Percentiles rank a stretch among this genome's conserved stretches.
Evolutionary conservation across 2,797 vertebrate species (phyloP).

Genomic region (Chromis chromis): DNA sequence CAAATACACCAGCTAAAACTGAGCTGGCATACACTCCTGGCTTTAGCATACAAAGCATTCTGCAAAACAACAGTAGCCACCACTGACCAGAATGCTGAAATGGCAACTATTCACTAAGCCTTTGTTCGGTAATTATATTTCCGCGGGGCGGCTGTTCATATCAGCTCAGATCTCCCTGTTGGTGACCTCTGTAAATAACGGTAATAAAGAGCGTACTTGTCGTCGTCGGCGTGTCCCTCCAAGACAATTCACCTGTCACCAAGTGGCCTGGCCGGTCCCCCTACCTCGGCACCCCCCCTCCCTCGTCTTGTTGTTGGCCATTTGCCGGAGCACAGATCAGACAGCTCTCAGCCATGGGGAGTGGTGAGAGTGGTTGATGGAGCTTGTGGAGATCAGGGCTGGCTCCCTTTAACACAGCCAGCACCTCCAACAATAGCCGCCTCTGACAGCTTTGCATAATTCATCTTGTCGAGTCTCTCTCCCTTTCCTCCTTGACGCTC

Average conservation of each 20-base stretch:
- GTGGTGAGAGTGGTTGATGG: constrained; percentile 73
- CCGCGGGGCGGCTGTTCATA: constrained; percentile 79
- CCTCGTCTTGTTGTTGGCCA: constrained; percentile 70
- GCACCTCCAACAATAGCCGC: constrained; percentile 87
- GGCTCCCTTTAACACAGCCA: constrained; percentile 82
- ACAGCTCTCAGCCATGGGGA: constrained; percentile 71
- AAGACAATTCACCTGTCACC: constrained; percentile 77
- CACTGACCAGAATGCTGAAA: constrained; percentile 80
- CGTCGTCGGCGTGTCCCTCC: constrained; percentile 64
- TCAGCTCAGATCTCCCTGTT: constrained; percentile 83
- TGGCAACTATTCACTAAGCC: constrained; percentile 74
- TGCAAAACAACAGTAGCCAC: constrained; percentile 60
- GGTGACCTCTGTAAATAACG: constrained; percentile 79
- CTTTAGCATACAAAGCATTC: constrained; percentile 78
- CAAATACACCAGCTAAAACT: constrained; percentile 55
- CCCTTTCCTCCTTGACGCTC: constrained; percentile 68
- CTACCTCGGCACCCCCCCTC: neutral
- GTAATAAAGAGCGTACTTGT: constrained; percentile 77
- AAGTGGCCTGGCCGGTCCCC: constrained; percentile 49
- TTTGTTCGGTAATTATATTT: constrained; percentile 85
- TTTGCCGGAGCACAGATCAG: constrained; percentile 77
- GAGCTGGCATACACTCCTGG: constrained; percentile 62
- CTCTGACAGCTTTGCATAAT: constrained; percentile 95
- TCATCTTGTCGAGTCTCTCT: constrained; percentile 84
- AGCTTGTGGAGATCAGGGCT: constrained; percentile 77